A percentile compares a stretch with the other conserved stretches of the same genome.
Conservation (phyloP, 2,113 vertebrate genomes). For the Ptyas mucosa region DNA sequence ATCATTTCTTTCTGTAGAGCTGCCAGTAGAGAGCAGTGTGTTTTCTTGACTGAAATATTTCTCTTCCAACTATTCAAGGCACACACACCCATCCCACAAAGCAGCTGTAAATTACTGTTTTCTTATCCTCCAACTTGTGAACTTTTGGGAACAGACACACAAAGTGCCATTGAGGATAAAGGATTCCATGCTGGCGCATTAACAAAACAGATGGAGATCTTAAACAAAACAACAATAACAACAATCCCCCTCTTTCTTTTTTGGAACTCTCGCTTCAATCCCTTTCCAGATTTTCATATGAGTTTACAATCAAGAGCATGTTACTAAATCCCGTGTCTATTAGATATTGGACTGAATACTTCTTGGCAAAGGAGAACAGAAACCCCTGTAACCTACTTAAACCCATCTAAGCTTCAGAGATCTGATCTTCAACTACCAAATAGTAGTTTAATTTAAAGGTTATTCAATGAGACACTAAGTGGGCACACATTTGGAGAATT, state of each 20-base stretch:
- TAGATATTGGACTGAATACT: background rate
- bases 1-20: background rate
- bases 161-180: slow-evolving; percentile 59
- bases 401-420: background rate
- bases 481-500: background rate
- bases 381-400: background rate
- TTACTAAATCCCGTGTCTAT: background rate
- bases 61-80: slow-evolving; percentile 31
- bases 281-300: slow-evolving; percentile 27
- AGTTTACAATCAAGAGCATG: background rate
- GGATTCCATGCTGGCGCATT: slow-evolving; percentile 51
- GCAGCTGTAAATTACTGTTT: slow-evolving; percentile 39
- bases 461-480: too few species aligned
- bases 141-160: slow-evolving; percentile 58
- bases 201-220: slow-evolving; percentile 59
- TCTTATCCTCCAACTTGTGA: slow-evolving; percentile 44
- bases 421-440: background rate
- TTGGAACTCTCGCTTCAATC: slow-evolving; percentile 29
- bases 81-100: slow-evolving; percentile 4
- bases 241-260: background rate
- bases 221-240: slow-evolving; percentile 20
- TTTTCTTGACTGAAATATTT: slow-evolving; percentile 59
- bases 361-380: background rate
- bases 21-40: slow-evolving; percentile 65
- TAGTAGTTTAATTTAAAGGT: background rate